phyloP scores from a whole-genome alignment of 2,888 invertebrate genomes.

The Lepetodrilus schrolli region DNA sequence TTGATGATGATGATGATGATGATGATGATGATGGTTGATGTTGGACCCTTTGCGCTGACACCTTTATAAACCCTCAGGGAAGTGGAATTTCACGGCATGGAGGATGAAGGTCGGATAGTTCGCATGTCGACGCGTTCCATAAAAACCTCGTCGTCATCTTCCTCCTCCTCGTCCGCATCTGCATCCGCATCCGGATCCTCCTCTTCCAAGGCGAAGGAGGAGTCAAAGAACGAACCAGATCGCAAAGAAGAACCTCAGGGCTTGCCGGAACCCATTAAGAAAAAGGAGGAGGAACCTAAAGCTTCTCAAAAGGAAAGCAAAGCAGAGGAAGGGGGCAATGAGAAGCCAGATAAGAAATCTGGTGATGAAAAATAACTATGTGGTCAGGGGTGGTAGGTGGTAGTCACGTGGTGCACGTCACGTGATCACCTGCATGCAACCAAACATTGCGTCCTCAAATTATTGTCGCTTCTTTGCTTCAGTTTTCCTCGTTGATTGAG shows the following conservation, averaged over 20 bases:
- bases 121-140: neutral
- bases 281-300: neutral
- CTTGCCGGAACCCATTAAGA: neutral
- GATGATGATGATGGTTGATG: neutral
- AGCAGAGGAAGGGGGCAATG: neutral
- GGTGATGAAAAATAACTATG: neutral
- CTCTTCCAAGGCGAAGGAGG: neutral
- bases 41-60: neutral
- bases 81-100: neutral
- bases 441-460: constrained; percentile 14
- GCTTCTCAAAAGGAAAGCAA: neutral
- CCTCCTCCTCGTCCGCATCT: neutral
- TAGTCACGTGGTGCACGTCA: neutral
- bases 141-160: neutral
- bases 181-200: neutral
- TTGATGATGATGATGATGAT: too few species aligned
- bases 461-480: constrained; percentile 12
- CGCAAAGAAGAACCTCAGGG: neutral
- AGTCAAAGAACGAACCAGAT: too few species aligned
- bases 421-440: constrained; percentile 20
- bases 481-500: neutral
- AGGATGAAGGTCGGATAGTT: neutral
- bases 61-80: constrained; percentile 18
- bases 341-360: neutral
- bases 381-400: neutral